Evolutionary conservation across 2,113 vertebrate genomes (phyloP).

Genomic region (Stegastes partitus): DNA sequence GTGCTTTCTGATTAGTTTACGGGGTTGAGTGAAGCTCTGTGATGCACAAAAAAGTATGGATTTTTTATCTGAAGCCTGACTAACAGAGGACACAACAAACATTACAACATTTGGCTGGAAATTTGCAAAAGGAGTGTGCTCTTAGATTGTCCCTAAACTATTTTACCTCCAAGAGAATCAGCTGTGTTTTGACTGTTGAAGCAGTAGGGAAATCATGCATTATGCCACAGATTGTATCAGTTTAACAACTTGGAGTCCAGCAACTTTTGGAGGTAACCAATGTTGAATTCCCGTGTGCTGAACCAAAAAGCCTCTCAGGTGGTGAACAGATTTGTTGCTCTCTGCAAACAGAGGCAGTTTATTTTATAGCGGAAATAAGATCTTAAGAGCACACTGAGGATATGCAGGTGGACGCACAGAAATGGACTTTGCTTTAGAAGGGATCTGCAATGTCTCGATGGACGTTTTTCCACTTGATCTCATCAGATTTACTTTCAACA

Average conservation of each 20-base stretch:
- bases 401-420: background rate
- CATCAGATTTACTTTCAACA: background rate
- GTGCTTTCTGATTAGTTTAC: constrained; percentile 35
- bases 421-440: background rate
- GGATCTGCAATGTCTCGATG: background rate
- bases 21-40: background rate
- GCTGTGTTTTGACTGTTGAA: background rate
- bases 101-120: background rate
- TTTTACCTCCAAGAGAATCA: background rate
- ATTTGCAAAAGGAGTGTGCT: background rate
- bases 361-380: background rate
- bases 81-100: too few species aligned
- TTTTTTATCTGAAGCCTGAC: background rate
- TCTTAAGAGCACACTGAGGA: background rate
- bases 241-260: background rate
- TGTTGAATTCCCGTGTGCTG: background rate
- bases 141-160: background rate
- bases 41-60: background rate
- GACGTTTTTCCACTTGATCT: background rate
- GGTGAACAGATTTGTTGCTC: constrained; percentile 14
- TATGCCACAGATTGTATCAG: background rate
- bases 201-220: background rate
- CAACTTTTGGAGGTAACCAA: constrained; percentile 11
- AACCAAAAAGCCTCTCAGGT: background rate
- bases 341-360: background rate